Conservation (phyloP, 2,113 vertebrate species). For the Nyctereutes procyonoides region DNA sequence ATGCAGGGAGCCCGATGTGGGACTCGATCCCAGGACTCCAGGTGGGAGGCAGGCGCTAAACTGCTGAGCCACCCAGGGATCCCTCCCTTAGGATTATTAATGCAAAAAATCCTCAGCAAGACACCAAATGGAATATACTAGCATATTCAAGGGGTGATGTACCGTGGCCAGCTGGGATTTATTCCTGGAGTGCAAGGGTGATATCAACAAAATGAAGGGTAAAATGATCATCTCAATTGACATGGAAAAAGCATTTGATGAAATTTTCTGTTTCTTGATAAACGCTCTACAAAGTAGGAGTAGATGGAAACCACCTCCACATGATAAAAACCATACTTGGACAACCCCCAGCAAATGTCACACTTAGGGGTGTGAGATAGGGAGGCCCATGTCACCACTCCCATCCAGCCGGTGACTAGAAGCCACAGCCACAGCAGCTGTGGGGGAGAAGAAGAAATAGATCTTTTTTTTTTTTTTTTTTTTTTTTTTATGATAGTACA, state of each 20-base stretch:
- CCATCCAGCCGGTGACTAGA: background rate
- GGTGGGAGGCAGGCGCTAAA: too few species aligned
- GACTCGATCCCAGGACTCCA: too few species aligned
- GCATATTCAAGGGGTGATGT: background rate
- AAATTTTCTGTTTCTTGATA: background rate
- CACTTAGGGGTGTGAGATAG: background rate
- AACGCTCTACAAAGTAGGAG: background rate
- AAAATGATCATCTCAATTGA: background rate
- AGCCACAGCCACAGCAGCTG: background rate
- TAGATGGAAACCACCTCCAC: background rate
- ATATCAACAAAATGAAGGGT: background rate
- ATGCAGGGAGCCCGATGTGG: too few species aligned
- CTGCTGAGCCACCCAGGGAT: too few species aligned
- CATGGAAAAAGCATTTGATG: background rate
- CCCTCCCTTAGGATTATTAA: background rate
- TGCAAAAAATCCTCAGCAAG: background rate
- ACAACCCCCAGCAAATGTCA: background rate
- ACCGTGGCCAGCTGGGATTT: background rate
- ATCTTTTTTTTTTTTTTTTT: too few species aligned
- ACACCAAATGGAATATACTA: background rate
- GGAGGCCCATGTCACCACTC: background rate
- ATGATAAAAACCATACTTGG: background rate
- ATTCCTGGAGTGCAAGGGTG: background rate
- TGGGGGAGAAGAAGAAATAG: background rate
- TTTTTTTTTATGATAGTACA: too few species aligned